phyloP scores from a whole-genome alignment of 2,797 vertebrate species.

The Channallabes apus region DNA sequence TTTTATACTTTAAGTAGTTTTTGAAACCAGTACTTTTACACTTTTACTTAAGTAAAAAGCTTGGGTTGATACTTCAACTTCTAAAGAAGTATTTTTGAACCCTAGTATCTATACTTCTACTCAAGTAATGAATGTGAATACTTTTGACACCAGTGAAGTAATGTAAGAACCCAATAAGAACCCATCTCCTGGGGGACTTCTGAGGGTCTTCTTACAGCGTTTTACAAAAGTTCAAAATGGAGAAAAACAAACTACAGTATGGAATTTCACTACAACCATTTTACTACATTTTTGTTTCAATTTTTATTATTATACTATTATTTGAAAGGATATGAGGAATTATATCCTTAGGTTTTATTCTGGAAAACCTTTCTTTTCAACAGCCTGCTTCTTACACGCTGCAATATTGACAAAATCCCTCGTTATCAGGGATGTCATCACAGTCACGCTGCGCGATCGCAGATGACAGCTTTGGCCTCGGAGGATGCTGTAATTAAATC shows the following conservation, averaged over 20 bases:
- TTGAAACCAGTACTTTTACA: no score
- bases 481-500: conserved; percentile 52
- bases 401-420: conserved; percentile 24
- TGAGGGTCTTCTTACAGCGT: neutral
- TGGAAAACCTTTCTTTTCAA: conserved; percentile 33
- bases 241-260: neutral
- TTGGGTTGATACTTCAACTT: no score
- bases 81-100: no score
- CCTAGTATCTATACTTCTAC: no score
- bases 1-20: no score
- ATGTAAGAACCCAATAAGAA: neutral
- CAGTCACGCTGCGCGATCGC: conserved; percentile 37
- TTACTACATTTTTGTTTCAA: neutral
- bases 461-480: conserved; percentile 44
- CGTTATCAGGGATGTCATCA: conserved; percentile 50
- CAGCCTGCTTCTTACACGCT: conserved; percentile 16
- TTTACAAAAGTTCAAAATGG: neutral
- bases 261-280: neutral
- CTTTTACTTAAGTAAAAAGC: no score
- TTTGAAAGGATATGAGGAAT: conserved; percentile 7
- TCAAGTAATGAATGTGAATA: no score
- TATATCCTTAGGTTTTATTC: conserved; percentile 40
- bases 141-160: no score
- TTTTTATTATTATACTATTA: neutral
- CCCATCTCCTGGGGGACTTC: neutral